phyloP scores from a whole-genome alignment of 2,797 vertebrate species.

The Austrolebias charrua region DNA sequence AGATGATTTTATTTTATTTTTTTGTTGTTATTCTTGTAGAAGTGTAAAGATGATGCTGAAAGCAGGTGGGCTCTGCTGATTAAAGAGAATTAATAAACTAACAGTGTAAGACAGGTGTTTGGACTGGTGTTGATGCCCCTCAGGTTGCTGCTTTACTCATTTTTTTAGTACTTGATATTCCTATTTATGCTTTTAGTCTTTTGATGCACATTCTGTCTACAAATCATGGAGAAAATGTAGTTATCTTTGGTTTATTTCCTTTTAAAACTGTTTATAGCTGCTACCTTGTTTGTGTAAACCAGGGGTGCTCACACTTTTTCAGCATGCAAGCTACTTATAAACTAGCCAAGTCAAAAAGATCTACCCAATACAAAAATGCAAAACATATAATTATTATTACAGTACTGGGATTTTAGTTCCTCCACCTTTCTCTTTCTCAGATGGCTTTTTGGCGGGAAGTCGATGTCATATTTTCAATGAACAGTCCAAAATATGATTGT shows the following conservation, averaged over 20 bases:
- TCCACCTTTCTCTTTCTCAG: no score
- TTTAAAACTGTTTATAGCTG: slow-evolving; percentile 31
- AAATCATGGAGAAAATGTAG: slow-evolving; percentile 3
- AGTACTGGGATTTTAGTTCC: no score
- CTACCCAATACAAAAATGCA: no score
- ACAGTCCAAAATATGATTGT: no score
- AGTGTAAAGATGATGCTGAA: slow-evolving; percentile 33
- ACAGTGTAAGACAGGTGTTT: slow-evolving; percentile 41
- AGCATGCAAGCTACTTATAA: no score
- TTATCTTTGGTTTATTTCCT: slow-evolving; percentile 35
- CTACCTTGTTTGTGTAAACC: slow-evolving; percentile 27
- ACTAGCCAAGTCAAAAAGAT: no score
- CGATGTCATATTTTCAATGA: no score
- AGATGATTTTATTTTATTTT: slow-evolving; percentile 1
- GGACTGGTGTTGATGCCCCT: slow-evolving; percentile 48
- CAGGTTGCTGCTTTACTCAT: slow-evolving; percentile 15
- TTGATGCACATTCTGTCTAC: not conserved
- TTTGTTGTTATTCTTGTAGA: slow-evolving; percentile 13
- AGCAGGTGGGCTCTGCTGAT: slow-evolving; percentile 62
- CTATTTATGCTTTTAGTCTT: slow-evolving; percentile 20
- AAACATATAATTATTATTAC: no score
- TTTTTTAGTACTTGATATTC: slow-evolving; percentile 30
- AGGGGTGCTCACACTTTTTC: no score
- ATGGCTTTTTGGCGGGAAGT: no score
- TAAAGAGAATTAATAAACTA: slow-evolving; percentile 51